Percentiles rank a stretch among this genome's conserved stretches.
Conservation (phyloP, 2,113 vertebrate genomes). For the Cyrtonyx montezumae region DNA sequence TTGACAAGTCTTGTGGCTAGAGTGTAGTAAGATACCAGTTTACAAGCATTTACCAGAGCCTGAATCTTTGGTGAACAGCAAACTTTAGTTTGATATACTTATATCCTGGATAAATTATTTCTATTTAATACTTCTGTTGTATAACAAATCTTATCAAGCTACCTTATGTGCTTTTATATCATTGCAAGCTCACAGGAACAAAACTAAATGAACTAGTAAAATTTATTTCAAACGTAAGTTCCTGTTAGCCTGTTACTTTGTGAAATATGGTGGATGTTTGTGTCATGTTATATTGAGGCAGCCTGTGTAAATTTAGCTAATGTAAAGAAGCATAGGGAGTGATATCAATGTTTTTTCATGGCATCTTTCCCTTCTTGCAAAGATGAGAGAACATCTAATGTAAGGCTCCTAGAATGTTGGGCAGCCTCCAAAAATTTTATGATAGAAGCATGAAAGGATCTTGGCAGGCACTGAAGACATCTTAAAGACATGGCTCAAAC, state of each 20-base stretch:
- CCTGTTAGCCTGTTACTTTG: neutral
- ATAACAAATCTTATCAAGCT: slow-evolving; percentile 28
- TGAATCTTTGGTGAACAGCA: slow-evolving; percentile 18
- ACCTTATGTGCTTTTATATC: neutral
- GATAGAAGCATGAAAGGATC: neutral
- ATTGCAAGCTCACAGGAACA: neutral
- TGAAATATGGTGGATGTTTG: neutral
- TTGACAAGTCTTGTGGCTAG: slow-evolving; percentile 13
- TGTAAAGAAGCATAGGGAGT: neutral
- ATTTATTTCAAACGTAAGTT: slow-evolving; percentile 32
- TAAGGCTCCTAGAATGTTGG: neutral
- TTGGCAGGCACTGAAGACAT: neutral
- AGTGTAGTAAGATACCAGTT: slow-evolving; percentile 44
- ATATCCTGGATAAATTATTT: slow-evolving; percentile 26
- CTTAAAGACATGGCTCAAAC: neutral
- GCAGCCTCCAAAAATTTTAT: neutral
- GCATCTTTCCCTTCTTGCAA: neutral
- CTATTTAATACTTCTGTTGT: slow-evolving; percentile 26
- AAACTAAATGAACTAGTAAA: slow-evolving; percentile 26
- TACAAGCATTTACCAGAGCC: neutral
- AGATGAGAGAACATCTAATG: neutral
- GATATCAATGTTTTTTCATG: neutral
- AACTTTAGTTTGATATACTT: neutral
- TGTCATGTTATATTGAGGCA: neutral
- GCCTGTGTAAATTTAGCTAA: neutral